Conservation (phyloP, 1,140 invertebrate genomes). For the Drosophila gunungcola region DNA sequence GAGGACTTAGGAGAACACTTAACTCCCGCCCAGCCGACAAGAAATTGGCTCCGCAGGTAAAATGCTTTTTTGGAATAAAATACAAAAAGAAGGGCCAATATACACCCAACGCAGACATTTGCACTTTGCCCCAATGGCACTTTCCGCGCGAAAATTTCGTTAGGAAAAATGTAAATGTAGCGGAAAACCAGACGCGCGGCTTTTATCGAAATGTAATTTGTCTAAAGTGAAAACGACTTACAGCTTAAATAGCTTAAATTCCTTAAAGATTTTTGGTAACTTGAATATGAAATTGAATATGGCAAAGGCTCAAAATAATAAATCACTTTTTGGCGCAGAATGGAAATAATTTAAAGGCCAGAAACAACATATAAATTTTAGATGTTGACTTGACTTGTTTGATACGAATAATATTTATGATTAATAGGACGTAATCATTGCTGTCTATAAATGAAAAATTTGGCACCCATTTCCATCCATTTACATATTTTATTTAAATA, state of each 20-base stretch:
- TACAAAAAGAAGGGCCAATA: slow-evolving; percentile 27
- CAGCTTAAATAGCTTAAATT: slow-evolving; percentile 40
- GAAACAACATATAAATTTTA: slow-evolving; percentile 12
- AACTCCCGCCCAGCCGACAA: background rate
- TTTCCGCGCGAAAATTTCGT: slow-evolving; percentile 49
- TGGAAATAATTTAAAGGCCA: background rate
- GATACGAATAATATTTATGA: background rate
- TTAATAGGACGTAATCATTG: background rate
- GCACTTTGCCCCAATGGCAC: slow-evolving; percentile 54
- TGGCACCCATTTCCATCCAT: too few relatives aligned
- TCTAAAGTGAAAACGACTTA: slow-evolving; percentile 65
- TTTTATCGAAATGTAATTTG: slow-evolving; percentile 73
- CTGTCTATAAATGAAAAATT: too few relatives aligned
- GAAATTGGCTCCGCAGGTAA: slow-evolving; percentile 27
- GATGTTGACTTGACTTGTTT: background rate
- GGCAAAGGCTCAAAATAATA: slow-evolving; percentile 15
- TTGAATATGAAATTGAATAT: slow-evolving; percentile 20
- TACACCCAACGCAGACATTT: slow-evolving; percentile 13
- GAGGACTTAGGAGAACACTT: slow-evolving; percentile 18
- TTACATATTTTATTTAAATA: too few relatives aligned
- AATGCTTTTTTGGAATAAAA: slow-evolving; percentile 38
- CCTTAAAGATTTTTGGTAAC: slow-evolving; percentile 33
- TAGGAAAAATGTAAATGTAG: slow-evolving; percentile 51
- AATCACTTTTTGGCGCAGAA: slow-evolving; percentile 10
- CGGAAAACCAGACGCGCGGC: slow-evolving; percentile 44